Percentiles rank a stretch among this genome's conserved stretches.
These are phyloP conservation scores for Bufotes viridis DNA, from an alignment of 2,797 vertebrate species.

Conservation along the genomic window DNA sequence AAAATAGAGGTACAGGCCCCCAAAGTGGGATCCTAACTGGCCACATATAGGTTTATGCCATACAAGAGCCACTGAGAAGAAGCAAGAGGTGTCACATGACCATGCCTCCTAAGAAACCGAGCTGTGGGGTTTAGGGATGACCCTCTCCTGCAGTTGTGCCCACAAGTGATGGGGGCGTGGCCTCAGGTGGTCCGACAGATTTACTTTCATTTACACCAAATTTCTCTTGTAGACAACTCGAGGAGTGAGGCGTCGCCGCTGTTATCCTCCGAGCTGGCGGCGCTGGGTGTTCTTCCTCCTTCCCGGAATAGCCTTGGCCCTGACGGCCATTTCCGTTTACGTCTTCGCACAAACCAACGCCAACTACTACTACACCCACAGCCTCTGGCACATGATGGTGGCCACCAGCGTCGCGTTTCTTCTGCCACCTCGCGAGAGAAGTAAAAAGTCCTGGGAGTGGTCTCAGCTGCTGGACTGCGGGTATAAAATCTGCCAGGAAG, in stretches of 20 bases:
- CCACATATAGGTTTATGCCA: too few relatives aligned
- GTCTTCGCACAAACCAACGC: constrained; percentile 87
- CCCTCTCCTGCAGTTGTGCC: too few relatives aligned
- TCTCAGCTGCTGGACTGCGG: constrained; percentile 80
- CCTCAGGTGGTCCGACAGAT: too few relatives aligned
- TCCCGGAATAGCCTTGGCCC: constrained; percentile 83
- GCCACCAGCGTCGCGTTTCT: constrained; percentile 88
- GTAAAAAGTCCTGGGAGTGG: constrained; percentile 79
- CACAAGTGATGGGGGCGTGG: too few relatives aligned
- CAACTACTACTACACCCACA: constrained; percentile 96
- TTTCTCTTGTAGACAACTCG: constrained; percentile 78
- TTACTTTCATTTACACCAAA: neutral
- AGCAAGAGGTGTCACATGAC: too few relatives aligned
- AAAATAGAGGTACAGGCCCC: too few relatives aligned
- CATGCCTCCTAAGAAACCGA: too few relatives aligned
- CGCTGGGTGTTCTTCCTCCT: constrained; percentile 91
- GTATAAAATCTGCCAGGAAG: constrained; percentile 89
- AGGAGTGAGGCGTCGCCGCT: constrained; percentile 79
- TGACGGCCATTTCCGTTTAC: constrained; percentile 85
- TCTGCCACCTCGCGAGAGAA: constrained; percentile 83
- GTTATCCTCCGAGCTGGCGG: constrained; percentile 90
- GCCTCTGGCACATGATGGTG: constrained; percentile 93
- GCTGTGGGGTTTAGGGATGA: too few relatives aligned
- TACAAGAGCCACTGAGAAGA: too few relatives aligned
- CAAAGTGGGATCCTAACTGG: too few relatives aligned